Percentiles rank a stretch among this genome's conserved stretches.
These are phyloP conservation scores for Theristicus caerulescens DNA, from an alignment of 2,113 vertebrate species.

Conservation along the genomic window DNA sequence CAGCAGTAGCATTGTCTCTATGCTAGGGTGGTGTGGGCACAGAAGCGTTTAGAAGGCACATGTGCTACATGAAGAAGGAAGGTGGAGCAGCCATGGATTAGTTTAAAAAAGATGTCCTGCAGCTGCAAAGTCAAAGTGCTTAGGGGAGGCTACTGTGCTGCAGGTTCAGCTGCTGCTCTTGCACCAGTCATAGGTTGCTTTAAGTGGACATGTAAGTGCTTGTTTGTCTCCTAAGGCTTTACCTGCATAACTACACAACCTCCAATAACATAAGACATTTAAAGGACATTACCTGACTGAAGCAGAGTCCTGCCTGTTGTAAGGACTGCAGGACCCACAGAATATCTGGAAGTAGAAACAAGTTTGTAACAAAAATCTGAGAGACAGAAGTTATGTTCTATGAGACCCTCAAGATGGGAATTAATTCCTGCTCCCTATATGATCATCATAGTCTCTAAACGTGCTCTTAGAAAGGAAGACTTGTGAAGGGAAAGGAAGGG, in stretches of 20 bases:
- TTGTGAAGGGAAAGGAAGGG: background rate
- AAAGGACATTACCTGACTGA: background rate
- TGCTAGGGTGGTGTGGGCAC: background rate
- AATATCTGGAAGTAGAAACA: background rate
- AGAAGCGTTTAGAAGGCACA: background rate
- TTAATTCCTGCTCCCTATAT: background rate
- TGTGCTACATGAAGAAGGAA: background rate
- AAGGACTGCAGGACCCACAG: background rate
- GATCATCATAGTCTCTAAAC: background rate
- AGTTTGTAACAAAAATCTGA: background rate
- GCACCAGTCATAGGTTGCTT: background rate
- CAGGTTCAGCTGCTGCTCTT: background rate
- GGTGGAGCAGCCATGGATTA: background rate
- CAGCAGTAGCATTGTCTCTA: background rate
- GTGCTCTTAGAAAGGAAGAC: background rate
- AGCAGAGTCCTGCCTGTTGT: background rate
- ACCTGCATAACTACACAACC: background rate
- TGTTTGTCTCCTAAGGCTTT: background rate
- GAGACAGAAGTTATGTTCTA: background rate
- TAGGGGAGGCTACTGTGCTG: background rate
- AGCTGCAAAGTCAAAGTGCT: background rate
- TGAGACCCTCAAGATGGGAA: background rate
- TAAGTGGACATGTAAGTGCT: background rate
- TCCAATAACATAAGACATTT: background rate
- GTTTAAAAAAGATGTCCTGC: background rate